These are phyloP conservation scores for Glyphotaelius pellucidus DNA, from an alignment of 2,888 invertebrate species.

Conservation along the genomic window DNA sequence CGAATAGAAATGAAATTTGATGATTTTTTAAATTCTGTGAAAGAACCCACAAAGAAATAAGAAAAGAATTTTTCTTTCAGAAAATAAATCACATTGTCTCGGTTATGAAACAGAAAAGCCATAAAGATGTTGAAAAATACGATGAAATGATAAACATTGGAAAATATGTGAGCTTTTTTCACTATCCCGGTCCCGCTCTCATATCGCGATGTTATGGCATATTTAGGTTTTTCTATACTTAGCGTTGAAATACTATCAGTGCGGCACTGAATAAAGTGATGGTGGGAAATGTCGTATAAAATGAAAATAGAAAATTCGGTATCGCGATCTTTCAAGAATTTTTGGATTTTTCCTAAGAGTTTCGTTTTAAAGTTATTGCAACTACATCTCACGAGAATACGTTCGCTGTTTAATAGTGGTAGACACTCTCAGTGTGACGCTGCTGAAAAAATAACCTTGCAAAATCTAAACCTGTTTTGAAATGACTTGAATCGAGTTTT, in stretches of 20 bases:
- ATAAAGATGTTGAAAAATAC: neutral
- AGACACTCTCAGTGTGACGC: no score
- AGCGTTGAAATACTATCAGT: slow-evolving; percentile 7
- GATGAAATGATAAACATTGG: neutral
- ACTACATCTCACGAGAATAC: neutral
- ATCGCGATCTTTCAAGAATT: neutral
- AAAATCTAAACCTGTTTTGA: no score
- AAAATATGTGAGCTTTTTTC: neutral
- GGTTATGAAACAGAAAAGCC: neutral
- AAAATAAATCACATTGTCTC: neutral
- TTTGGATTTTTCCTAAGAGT: neutral
- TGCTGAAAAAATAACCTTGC: no score
- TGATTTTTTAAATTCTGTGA: no score
- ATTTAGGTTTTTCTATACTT: slow-evolving; percentile 15
- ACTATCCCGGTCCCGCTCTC: neutral
- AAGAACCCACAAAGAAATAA: no score
- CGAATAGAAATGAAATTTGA: no score
- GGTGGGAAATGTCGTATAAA: neutral
- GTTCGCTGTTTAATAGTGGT: neutral
- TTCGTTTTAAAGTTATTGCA: neutral
- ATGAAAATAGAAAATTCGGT: neutral
- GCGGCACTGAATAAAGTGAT: slow-evolving; percentile 7
- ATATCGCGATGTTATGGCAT: slow-evolving; percentile 4
- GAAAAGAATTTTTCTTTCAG: neutral
- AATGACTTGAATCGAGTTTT: no score